These are phyloP conservation scores for Eudyptes chrysolophus DNA, from an alignment of 2,113 vertebrate genomes.

Conservation along the genomic window DNA sequence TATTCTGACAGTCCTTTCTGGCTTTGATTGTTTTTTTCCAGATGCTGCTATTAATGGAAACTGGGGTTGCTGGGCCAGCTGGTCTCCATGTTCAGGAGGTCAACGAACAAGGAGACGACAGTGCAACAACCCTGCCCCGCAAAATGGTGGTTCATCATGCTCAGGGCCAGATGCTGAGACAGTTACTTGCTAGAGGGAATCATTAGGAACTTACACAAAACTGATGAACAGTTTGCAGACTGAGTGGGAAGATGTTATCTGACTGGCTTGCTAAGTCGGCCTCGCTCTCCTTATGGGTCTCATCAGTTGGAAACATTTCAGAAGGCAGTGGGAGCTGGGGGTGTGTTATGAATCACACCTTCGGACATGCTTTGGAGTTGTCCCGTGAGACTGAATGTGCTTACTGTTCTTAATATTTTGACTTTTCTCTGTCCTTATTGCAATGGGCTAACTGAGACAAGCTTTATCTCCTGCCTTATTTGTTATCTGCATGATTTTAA, in stretches of 20 bases:
- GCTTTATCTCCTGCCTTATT: constrained; percentile 57
- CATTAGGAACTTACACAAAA: not conserved
- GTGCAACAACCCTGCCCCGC: constrained; percentile 85
- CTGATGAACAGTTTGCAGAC: not conserved
- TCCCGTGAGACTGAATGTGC: not conserved
- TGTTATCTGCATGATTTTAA: constrained; percentile 35
- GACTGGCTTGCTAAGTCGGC: not conserved
- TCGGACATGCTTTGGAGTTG: not conserved
- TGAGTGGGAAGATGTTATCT: not conserved
- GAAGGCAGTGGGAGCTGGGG: not conserved
- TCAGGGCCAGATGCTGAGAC: constrained; percentile 77
- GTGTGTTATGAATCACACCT: not conserved
- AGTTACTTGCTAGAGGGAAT: constrained; percentile 62
- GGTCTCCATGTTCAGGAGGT: constrained; percentile 78
- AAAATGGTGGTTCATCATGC: constrained; percentile 75
- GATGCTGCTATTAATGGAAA: constrained; percentile 78
- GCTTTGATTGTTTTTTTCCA: constrained; percentile 49
- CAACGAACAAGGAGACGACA: constrained; percentile 77
- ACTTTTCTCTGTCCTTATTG: constrained; percentile 33
- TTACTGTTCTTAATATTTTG: not conserved
- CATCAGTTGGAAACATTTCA: not conserved
- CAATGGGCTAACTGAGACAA: constrained; percentile 49
- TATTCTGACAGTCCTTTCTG: not conserved
- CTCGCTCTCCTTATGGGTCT: not conserved
- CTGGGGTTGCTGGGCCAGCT: constrained; percentile 91